Evolutionary conservation across 2,888 invertebrate species (phyloP), one percentile per base, ranked within the genome.

Genomic region (Notocelia uddmanniana): DNA sequence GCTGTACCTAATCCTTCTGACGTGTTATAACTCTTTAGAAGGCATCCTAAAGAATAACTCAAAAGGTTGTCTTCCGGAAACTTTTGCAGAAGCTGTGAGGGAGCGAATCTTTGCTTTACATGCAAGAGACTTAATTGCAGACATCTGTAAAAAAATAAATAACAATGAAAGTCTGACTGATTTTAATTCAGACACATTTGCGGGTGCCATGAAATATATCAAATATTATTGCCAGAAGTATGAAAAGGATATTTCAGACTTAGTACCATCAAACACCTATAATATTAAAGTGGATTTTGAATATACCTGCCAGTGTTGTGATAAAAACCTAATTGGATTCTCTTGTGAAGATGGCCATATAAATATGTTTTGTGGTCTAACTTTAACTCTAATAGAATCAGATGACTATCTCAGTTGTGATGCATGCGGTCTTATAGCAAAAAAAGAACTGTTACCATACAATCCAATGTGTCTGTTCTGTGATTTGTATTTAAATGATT

Each of bases 231-330:
- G 85, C 73, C 74, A 81, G 10, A 90, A 87, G 71, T 81, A 88
- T 77, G 76, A 86, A 21, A 82, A 74, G 37, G 68, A 77, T 26
- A 21, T 82, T 1, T 23, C 54, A 6, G 79, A 82, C 0, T 73
- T 81, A 18, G 57, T 86, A 2, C 74, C 82, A 26, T n/a, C 69
- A n/a, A 75, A 81, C n/a, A 75, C 79, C 8, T 71, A 81, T 0
- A 76, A 75, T 58, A 60, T 76, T 15, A 63, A 78, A 5, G 74
- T 78, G 0, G 74, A 76, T 13, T 74, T 68, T 64, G 75, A 83
- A 55, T 87, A 86, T 73, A 74, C 73, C 1, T 93, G 93, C 74
- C 91, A 91, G 63, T 82, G 88, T 74, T 93, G 93, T 80, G 88
- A 91, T 75, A 81, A 87, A 45, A 74, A 69, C 58, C 75, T 91